Percentiles rank a stretch among this genome's conserved stretches.
phyloP scores from a whole-genome alignment of 2,888 invertebrate genomes.

The Caradrina clavipalpis region DNA sequence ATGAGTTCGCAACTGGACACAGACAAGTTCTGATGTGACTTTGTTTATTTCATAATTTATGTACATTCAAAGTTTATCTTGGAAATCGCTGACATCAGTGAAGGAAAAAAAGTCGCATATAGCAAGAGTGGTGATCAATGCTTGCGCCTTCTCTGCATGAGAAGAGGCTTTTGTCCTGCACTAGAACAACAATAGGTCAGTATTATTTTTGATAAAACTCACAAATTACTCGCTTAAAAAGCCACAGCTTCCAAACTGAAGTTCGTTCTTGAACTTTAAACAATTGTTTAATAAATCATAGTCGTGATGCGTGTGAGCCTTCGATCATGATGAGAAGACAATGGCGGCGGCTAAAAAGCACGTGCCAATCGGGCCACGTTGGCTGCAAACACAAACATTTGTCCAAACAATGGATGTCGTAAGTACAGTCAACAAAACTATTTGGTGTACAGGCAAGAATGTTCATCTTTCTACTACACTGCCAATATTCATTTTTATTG shows the following conservation, averaged over 20 bases:
- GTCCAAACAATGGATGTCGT: slow-evolving; percentile 41
- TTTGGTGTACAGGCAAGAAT: too few species aligned
- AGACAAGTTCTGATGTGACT: too few species aligned
- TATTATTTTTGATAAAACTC: background rate
- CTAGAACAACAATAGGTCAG: background rate
- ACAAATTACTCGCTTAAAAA: slow-evolving; percentile 12
- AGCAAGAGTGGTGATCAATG: too few species aligned
- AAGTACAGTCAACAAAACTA: too few species aligned
- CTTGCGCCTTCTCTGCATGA: too few species aligned
- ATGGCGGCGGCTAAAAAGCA: slow-evolving; percentile 57
- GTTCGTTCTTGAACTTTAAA: slow-evolving; percentile 61
- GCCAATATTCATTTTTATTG: too few species aligned
- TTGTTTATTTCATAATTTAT: too few species aligned
- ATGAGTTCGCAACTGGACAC: too few species aligned
- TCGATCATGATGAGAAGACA: slow-evolving; percentile 60
- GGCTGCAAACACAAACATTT: slow-evolving; percentile 48
- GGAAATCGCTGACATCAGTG: too few species aligned
- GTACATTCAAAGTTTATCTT: too few species aligned
- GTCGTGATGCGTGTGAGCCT: slow-evolving; percentile 57
- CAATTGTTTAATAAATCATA: slow-evolving; percentile 56
- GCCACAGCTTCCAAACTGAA: slow-evolving; percentile 37
- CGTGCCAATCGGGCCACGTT: slow-evolving; percentile 61
- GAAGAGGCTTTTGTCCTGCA: background rate
- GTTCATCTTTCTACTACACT: too few species aligned
- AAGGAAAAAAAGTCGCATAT: too few species aligned